Conservation (phyloP, 1,140 invertebrate species). For the Cotesia chilonis region DNA sequence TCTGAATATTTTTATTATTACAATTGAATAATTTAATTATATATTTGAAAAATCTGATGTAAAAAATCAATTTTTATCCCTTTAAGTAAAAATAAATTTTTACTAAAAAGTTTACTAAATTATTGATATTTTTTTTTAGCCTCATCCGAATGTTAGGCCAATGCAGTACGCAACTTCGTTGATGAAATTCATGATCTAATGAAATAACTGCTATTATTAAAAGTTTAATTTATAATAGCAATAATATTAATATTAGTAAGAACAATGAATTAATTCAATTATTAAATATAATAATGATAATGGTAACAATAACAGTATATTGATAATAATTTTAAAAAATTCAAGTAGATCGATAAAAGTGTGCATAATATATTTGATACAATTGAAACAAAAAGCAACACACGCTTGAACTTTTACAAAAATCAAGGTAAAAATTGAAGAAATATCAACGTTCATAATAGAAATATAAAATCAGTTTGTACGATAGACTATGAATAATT, state of each 20-base stretch:
- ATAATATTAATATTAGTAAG: conserved; percentile 27
- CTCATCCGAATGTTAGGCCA: conserved; percentile 95
- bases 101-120: conserved; percentile 22
- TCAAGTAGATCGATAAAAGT: conserved; percentile 58
- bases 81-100: background rate
- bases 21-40: too few relatives aligned
- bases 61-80: conserved; percentile 7
- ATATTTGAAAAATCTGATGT: too few relatives aligned
- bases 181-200: conserved; percentile 72
- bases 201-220: conserved; percentile 39
- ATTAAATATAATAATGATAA: conserved; percentile 22
- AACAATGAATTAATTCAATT: conserved; percentile 36
- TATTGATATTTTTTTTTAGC: conserved; percentile 72
- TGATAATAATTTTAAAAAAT: conserved; percentile 48
- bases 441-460: conserved; percentile 20
- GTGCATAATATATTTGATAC: conserved; percentile 58
- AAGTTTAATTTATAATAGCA: conserved; percentile 36
- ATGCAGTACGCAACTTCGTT: conserved; percentile 93
- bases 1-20: too few relatives aligned
- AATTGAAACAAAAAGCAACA: conserved; percentile 46
- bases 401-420: conserved; percentile 37
- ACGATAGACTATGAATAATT: too few relatives aligned
- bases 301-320: conserved; percentile 47
- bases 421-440: background rate
- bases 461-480: background rate